Evolutionary conservation across 2,113 vertebrate genomes (phyloP).

Genomic region (Tetrao urogallus): DNA sequence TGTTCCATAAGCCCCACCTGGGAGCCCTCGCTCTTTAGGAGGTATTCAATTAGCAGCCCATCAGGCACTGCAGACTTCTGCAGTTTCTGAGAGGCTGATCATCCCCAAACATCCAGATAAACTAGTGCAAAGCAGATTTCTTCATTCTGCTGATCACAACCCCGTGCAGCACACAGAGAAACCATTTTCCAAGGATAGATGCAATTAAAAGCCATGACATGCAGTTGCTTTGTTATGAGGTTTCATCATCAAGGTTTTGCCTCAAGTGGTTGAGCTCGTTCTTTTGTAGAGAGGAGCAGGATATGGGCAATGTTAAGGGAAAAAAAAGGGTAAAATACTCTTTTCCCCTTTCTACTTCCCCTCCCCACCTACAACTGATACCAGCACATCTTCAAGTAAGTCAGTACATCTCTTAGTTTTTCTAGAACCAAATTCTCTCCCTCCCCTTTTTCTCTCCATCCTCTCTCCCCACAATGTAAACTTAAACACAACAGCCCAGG

Average conservation of each 20-base stretch:
- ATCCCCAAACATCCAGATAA: background rate
- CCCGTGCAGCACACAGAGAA: background rate
- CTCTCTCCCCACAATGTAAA: conserved; percentile 1
- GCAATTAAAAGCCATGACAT: background rate
- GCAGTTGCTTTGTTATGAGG: background rate
- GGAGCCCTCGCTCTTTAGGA: background rate
- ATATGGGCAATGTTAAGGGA: background rate
- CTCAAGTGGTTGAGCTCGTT: conserved; percentile 2
- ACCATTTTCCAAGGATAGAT: background rate
- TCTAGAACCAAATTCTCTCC: conserved; percentile 71
- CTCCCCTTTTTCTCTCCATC: conserved; percentile 27
- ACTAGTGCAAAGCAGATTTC: background rate
- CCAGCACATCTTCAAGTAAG: conserved; percentile 21
- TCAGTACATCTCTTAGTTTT: background rate
- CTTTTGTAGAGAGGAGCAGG: background rate
- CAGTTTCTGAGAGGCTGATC: background rate
- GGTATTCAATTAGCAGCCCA: background rate
- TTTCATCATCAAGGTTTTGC: background rate
- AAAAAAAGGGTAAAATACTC: background rate
- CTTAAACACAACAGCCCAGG: conserved; percentile 29
- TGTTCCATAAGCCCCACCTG: background rate
- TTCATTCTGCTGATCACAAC: background rate
- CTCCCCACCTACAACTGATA: background rate
- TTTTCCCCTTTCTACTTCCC: background rate
- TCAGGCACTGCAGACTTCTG: background rate